These are phyloP conservation scores for Anthophora plumipes DNA, from an alignment of 2,888 invertebrate genomes.

Conservation along the genomic window DNA sequence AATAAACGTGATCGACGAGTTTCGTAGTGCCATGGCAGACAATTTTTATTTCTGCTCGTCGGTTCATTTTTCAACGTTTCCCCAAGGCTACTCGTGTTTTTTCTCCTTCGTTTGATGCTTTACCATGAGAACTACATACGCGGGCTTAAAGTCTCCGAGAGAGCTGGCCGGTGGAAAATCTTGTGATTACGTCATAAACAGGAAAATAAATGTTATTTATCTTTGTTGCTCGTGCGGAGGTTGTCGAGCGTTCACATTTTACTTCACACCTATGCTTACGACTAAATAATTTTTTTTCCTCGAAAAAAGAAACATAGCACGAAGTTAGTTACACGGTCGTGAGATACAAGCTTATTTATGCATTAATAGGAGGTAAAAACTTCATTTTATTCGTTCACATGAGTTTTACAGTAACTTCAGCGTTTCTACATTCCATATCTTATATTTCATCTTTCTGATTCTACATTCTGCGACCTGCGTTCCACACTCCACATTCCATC, in stretches of 20 bases:
- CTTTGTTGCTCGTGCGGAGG: slow-evolving; percentile 23
- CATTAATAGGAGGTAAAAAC: background rate
- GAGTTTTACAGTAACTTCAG: background rate
- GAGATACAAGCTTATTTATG: background rate
- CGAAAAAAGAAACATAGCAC: background rate
- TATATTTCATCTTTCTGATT: slow-evolving; percentile 12
- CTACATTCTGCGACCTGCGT: background rate
- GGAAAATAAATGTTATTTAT: slow-evolving; percentile 41
- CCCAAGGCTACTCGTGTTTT: background rate
- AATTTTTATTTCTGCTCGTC: background rate
- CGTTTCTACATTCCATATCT: background rate
- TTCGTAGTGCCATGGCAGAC: background rate
- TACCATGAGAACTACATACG: background rate
- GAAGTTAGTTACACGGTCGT: background rate
- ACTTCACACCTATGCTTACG: background rate
- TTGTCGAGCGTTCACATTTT: background rate
- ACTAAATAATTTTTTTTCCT: background rate
- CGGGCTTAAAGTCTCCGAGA: background rate
- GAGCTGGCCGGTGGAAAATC: slow-evolving; percentile 26
- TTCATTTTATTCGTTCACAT: background rate
- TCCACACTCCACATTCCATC: background rate
- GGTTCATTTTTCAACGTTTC: background rate
- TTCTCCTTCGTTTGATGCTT: background rate
- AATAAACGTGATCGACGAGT: background rate
- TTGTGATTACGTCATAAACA: slow-evolving; percentile 28